Conservation (phyloP, 2,888 invertebrate genomes). For the Caenorhabditis angaria region DNA sequence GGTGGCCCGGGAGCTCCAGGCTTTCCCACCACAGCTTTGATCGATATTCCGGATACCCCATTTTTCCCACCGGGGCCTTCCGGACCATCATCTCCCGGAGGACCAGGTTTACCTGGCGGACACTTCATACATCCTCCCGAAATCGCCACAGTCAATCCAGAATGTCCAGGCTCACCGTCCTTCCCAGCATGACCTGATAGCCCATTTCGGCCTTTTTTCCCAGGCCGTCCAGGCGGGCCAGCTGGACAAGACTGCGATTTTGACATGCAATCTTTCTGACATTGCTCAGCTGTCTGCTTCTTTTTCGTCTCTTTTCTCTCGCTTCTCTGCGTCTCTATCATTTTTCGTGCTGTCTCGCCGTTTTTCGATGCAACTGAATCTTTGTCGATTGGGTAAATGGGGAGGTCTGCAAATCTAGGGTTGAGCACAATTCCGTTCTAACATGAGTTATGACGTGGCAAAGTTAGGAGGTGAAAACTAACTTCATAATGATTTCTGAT, state of each 20-base stretch:
- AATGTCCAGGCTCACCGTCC: slow-evolving; percentile 19
- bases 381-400: background rate
- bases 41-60: slow-evolving; percentile 20
- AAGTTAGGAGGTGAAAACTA: too few species aligned
- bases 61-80: slow-evolving; percentile 17
- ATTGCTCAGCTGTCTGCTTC: background rate
- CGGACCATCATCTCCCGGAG: slow-evolving; percentile 13
- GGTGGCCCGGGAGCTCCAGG: slow-evolving; percentile 14
- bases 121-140: slow-evolving; percentile 21
- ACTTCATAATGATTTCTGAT: too few species aligned
- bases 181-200: slow-evolving; percentile 13
- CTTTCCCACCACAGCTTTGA: slow-evolving; percentile 21
- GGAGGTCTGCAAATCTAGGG: slow-evolving; percentile 8
- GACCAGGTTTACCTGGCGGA: slow-evolving; percentile 16
- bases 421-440: background rate
- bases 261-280: slow-evolving; percentile 11
- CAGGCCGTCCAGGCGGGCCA: slow-evolving; percentile 29
- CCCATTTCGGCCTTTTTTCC: slow-evolving; percentile 19
- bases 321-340: background rate
- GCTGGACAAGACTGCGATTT: slow-evolving; percentile 19
- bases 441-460: background rate
- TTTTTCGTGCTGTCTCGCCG: slow-evolving; percentile 10
- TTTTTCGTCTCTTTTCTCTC: slow-evolving; percentile 15
- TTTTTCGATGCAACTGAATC: slow-evolving; percentile 11
- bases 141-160: slow-evolving; percentile 17